phyloP scores from a whole-genome alignment of 2,888 invertebrate species.

The Dicyrtomina minuta region DNA sequence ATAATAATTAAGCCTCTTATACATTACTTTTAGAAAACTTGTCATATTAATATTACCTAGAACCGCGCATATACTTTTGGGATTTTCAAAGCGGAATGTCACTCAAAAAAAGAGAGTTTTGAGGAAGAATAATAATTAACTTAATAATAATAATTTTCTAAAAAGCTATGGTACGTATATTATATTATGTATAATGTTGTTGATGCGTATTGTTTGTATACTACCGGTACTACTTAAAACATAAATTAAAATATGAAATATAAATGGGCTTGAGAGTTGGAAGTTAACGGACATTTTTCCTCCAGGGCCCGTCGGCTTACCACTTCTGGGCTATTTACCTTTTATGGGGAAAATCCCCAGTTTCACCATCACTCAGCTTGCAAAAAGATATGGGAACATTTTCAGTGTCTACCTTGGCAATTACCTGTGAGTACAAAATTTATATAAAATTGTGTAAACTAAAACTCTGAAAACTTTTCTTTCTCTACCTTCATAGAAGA shows the following conservation, averaged over 20 bases:
- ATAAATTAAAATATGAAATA: background rate
- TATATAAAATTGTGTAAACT: background rate
- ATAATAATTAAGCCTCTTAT: background rate
- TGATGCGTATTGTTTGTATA: background rate
- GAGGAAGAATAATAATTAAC: too few species aligned
- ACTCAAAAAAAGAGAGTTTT: too few species aligned
- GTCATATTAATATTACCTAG: background rate
- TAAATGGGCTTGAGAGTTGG: too few species aligned
- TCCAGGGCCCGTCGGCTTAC: conserved; percentile 42
- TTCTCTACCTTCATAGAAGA: background rate
- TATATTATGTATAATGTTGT: too few species aligned
- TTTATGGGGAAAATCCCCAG: conserved; percentile 49
- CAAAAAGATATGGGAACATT: conserved; percentile 47
- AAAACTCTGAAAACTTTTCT: background rate
- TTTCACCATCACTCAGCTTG: conserved; percentile 42
- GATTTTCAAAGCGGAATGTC: too few species aligned
- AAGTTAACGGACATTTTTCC: background rate
- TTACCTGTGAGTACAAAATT: conserved; percentile 41
- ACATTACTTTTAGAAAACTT: too few species aligned
- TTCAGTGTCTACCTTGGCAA: conserved; percentile 45
- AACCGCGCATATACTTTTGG: too few species aligned
- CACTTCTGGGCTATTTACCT: conserved; percentile 48
- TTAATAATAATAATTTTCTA: too few species aligned
- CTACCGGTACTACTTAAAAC: background rate
- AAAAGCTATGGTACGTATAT: too few species aligned